phyloP scores from a whole-genome alignment of 2,113 vertebrate genomes.

The Chaetodon auriga region DNA sequence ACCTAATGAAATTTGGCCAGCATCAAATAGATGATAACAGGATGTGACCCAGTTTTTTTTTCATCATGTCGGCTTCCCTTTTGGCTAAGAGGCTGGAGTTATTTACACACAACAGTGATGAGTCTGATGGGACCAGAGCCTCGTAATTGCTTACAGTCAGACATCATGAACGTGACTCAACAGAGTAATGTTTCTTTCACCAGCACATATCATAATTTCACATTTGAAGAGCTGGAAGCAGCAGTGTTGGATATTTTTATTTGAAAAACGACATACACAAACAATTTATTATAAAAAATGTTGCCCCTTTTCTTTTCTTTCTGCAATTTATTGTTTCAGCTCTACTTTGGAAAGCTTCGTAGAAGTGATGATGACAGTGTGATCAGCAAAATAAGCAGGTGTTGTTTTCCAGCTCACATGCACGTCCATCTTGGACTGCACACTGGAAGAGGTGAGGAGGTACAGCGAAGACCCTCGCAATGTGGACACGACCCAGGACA shows the following conservation, averaged over 20 bases:
- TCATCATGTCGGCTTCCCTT: conserved; percentile 39
- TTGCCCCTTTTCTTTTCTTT: no score
- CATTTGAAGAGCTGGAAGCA: neutral
- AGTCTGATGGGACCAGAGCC: conserved; percentile 43
- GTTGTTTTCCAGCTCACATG: conserved; percentile 86
- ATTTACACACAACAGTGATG: conserved; percentile 53
- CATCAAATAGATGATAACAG: conserved; percentile 34
- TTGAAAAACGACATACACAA: neutral
- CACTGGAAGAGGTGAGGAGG: conserved; percentile 89
- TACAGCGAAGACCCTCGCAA: conserved; percentile 59
- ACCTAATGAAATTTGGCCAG: conserved; percentile 59
- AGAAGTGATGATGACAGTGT: neutral
- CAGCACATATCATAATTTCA: conserved; percentile 1
- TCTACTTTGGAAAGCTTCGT: neutral
- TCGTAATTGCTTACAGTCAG: conserved; percentile 43
- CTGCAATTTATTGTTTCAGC: no score
- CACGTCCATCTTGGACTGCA: conserved; percentile 88
- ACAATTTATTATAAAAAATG: neutral
- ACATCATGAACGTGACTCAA: conserved; percentile 47
- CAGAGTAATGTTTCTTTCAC: conserved; percentile 5
- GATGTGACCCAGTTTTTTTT: conserved; percentile 26
- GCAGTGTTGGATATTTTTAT: neutral
- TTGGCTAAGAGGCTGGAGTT: conserved; percentile 44
- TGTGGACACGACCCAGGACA: conserved; percentile 51
- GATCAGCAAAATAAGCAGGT: neutral